Percentiles rank a stretch among this genome's conserved stretches.
Conservation (phyloP, 2,113 vertebrate genomes). For the Chamaetylas fuelleborni region DNA sequence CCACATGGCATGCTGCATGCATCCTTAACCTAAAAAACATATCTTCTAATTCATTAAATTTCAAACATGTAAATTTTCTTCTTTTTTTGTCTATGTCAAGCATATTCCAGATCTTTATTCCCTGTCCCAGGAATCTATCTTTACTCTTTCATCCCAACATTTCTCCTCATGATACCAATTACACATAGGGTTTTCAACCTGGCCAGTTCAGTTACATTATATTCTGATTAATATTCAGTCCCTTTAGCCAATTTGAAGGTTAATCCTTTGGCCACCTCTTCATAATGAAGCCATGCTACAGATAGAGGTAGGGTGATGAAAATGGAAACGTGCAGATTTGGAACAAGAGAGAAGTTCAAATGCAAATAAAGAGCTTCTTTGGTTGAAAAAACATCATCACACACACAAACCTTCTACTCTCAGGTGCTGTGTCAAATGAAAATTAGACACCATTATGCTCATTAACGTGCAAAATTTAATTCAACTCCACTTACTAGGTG, state of each 20-base stretch:
- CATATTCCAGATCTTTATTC: background rate
- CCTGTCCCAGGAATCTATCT: background rate
- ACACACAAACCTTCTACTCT: fast-evolving
- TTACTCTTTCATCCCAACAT: background rate
- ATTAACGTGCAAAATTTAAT: background rate
- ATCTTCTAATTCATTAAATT: background rate
- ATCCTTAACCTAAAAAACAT: background rate
- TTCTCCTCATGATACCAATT: background rate
- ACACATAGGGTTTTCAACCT: background rate
- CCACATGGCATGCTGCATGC: fast-evolving
- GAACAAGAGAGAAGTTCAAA: background rate
- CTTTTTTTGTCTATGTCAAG: background rate
- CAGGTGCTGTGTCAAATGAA: background rate
- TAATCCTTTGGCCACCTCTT: background rate
- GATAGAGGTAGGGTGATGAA: background rate
- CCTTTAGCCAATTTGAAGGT: background rate
- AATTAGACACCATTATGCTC: background rate
- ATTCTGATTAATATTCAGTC: background rate
- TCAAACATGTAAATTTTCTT: background rate
- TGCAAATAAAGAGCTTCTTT: background rate
- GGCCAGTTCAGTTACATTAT: background rate
- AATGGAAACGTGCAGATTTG: background rate
- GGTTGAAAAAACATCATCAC: background rate
- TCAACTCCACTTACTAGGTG: background rate
- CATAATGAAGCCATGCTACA: background rate